Conservation (phyloP, 53 echinoderm and acorn worm species). For the Actinopyga echinites region DNA sequence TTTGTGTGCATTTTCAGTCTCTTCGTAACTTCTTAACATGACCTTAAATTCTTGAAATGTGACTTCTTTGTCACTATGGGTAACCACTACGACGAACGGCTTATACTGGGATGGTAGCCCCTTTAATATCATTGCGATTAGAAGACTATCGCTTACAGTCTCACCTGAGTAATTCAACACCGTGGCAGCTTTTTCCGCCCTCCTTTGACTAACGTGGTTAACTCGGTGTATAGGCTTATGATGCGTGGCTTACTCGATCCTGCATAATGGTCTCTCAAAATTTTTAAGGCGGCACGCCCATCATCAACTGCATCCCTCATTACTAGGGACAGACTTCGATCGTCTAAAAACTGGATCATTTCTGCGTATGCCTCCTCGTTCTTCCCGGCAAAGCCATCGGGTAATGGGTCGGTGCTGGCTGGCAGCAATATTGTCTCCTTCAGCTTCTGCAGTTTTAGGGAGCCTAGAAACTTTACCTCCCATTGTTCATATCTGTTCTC, state of each 20-base stretch:
- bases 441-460: constrained; percentile 40
- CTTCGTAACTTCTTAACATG: constrained; percentile 38
- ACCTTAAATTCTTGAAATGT: constrained; percentile 37
- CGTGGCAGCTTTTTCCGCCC: constrained; percentile 43
- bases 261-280: constrained; percentile 50
- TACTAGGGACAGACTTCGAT: constrained; percentile 41
- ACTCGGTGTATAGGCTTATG: constrained; percentile 47
- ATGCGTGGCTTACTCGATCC: constrained; percentile 48
- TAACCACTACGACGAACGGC: constrained; percentile 28
- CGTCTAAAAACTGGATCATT: constrained; percentile 47
- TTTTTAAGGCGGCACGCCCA: constrained; percentile 40
- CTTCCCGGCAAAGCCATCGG: constrained; percentile 39
- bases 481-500: constrained; percentile 44
- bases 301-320: constrained; percentile 52
- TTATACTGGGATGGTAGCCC: constrained; percentile 40
- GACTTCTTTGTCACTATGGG: constrained; percentile 7
- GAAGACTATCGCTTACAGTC: constrained; percentile 43
- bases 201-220: constrained; percentile 36
- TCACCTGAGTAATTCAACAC: constrained; percentile 46
- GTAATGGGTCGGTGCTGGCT: constrained; percentile 5
- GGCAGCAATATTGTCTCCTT: constrained; percentile 16
- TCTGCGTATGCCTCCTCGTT: constrained; percentile 45
- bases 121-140: constrained; percentile 58
- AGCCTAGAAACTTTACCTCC: constrained; percentile 47
- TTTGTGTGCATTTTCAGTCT: constrained; percentile 28